Conservation (phyloP, 2,113 vertebrate genomes). For the Pluvialis apricaria region DNA sequence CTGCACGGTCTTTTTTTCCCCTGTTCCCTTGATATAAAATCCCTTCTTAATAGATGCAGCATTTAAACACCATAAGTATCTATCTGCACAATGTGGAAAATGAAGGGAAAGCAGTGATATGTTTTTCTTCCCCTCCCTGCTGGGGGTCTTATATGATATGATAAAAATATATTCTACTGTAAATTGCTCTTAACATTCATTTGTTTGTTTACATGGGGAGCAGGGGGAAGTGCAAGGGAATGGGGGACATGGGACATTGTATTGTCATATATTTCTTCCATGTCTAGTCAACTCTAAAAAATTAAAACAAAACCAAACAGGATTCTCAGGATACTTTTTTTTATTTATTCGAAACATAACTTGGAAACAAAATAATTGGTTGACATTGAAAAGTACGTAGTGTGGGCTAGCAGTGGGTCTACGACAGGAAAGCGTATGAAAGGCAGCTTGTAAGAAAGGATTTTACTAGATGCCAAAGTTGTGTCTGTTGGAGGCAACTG, state of each 20-base stretch:
- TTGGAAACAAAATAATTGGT: neutral
- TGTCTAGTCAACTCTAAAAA: neutral
- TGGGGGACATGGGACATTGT: neutral
- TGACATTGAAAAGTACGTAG: neutral
- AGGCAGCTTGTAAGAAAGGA: neutral
- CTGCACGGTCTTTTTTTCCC: rapidly evolving
- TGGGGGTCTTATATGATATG: neutral
- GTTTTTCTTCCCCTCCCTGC: neutral
- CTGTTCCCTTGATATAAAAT: neutral
- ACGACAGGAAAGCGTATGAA: neutral
- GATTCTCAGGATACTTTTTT: too few relatives aligned
- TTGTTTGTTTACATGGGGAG: neutral
- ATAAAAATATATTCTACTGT: neutral
- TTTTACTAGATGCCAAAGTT: neutral
- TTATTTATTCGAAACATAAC: neutral
- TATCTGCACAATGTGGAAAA: neutral
- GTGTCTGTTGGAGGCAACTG: rapidly evolving
- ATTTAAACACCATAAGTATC: neutral
- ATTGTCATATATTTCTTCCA: neutral
- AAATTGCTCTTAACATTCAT: neutral
- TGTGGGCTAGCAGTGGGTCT: neutral
- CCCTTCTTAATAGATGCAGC: neutral
- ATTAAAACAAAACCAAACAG: neutral
- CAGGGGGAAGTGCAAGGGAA: neutral
- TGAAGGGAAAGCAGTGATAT: neutral